phyloP scores from a whole-genome alignment of 2,113 vertebrate species.

The Eptesicus fuscus region DNA sequence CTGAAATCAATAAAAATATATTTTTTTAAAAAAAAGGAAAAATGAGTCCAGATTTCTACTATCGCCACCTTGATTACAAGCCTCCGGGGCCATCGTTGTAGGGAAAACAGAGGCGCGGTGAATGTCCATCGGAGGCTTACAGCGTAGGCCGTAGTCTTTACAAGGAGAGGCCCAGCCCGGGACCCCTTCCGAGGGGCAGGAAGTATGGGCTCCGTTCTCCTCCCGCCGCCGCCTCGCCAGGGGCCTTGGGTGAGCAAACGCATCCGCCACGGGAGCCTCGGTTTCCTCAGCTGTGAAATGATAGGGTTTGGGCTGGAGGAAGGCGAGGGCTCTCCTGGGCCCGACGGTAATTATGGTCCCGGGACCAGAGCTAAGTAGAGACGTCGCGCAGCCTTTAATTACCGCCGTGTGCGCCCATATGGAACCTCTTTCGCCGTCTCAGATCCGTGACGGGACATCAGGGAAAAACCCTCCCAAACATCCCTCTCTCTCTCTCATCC shows the following conservation, averaged over 20 bases:
- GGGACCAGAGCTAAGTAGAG: constrained; percentile 34
- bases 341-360: constrained; percentile 35
- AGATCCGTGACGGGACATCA: not conserved
- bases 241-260: not conserved
- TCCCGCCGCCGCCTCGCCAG: not conserved
- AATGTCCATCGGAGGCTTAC: too few relatives aligned
- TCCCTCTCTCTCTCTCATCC: not conserved
- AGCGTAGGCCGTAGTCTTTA: accelerated
- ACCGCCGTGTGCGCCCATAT: not conserved
- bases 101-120: not conserved
- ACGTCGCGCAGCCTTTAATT: constrained; percentile 32
- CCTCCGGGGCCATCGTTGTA: not conserved
- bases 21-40: too few relatives aligned
- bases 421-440: not conserved
- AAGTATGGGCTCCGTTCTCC: accelerated
- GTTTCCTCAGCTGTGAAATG: constrained; percentile 56
- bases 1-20: too few relatives aligned
- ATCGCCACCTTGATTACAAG: not conserved
- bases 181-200: accelerated
- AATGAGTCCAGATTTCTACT: not conserved
- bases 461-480: not conserved
- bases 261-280: not conserved
- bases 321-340: not conserved
- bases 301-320: constrained; percentile 26
- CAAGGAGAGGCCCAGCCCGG: accelerated